A percentile compares a stretch with the other conserved stretches of the same genome.
phyloP scores from a whole-genome alignment of 2,888 invertebrate species.

The Synergus laeviventris region DNA sequence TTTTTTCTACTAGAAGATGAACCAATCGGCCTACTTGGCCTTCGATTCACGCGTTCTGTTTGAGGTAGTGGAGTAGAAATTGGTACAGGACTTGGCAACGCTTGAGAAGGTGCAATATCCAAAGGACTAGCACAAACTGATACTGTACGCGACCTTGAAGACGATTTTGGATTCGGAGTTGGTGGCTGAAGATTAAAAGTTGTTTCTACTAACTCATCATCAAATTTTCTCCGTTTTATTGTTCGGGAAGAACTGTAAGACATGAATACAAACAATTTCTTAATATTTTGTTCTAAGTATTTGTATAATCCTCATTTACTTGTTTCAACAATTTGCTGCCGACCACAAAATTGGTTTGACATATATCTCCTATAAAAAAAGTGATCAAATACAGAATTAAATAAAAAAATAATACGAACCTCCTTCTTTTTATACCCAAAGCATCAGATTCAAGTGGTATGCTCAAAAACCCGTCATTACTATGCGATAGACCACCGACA shows the following conservation, averaged over 20 bases:
- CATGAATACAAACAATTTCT: neutral
- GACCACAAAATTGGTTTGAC: neutral
- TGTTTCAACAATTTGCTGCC: too few relatives aligned
- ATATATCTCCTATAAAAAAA: neutral
- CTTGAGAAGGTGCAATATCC: slow-evolving; percentile 66
- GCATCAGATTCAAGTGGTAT: slow-evolving; percentile 71
- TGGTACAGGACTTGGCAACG: slow-evolving; percentile 65
- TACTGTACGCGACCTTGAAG: slow-evolving; percentile 69
- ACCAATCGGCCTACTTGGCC: slow-evolving; percentile 69
- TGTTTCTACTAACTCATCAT: slow-evolving; percentile 95
- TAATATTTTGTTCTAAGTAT: neutral
- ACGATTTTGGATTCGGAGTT: slow-evolving; percentile 68
- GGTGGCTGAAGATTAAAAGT: slow-evolving; percentile 74
- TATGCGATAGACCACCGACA: slow-evolving; percentile 61
- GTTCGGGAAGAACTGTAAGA: slow-evolving; percentile 89
- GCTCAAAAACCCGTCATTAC: slow-evolving; percentile 66
- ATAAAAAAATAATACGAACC: slow-evolving; percentile 56
- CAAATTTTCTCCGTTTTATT: slow-evolving; percentile 96
- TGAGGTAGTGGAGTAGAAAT: slow-evolving; percentile 63
- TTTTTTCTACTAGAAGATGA: slow-evolving; percentile 70
- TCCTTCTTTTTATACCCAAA: slow-evolving; percentile 71
- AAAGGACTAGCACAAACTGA: slow-evolving; percentile 64
- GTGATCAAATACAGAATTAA: neutral
- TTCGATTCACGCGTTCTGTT: slow-evolving; percentile 68
- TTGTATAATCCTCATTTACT: neutral